Evolutionary conservation across 1,140 invertebrate species (phyloP).

Genomic region (Calephelis nemesis): DNA sequence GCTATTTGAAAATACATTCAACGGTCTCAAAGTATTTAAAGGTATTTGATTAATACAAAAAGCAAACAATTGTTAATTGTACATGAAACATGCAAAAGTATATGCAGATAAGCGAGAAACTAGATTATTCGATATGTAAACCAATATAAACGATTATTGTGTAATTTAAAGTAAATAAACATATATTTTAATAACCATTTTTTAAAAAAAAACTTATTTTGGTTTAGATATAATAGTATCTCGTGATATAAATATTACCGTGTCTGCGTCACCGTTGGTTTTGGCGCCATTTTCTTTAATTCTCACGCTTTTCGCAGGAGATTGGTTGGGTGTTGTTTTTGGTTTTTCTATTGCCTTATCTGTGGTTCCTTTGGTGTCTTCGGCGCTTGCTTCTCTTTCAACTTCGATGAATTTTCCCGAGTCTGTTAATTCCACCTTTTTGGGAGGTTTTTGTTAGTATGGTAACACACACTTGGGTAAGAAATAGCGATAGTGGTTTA

Average conservation of each 20-base stretch:
- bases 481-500: constrained; percentile 26
- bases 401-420: constrained; percentile 79
- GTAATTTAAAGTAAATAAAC: too few relatives aligned
- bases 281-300: constrained; percentile 73
- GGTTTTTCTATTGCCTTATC: constrained; percentile 31
- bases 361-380: constrained; percentile 34
- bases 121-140: too few relatives aligned
- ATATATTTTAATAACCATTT: too few relatives aligned
- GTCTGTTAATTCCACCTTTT: constrained; percentile 77
- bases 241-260: constrained; percentile 33
- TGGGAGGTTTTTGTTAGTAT: constrained; percentile 30
- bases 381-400: constrained; percentile 49
- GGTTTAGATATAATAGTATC: not conserved
- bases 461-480: constrained; percentile 22
- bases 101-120: too few relatives aligned
- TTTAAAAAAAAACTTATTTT: too few relatives aligned
- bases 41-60: too few relatives aligned
- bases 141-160: too few relatives aligned
- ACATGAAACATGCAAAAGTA: too few relatives aligned
- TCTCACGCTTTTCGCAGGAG: constrained; percentile 65
- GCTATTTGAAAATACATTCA: too few relatives aligned
- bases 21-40: too few relatives aligned
- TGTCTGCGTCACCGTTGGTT: constrained; percentile 53
- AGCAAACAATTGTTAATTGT: too few relatives aligned
- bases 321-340: constrained; percentile 52